phyloP scores from a whole-genome alignment of 2,888 invertebrate genomes.

The Morinoia aosen region DNA sequence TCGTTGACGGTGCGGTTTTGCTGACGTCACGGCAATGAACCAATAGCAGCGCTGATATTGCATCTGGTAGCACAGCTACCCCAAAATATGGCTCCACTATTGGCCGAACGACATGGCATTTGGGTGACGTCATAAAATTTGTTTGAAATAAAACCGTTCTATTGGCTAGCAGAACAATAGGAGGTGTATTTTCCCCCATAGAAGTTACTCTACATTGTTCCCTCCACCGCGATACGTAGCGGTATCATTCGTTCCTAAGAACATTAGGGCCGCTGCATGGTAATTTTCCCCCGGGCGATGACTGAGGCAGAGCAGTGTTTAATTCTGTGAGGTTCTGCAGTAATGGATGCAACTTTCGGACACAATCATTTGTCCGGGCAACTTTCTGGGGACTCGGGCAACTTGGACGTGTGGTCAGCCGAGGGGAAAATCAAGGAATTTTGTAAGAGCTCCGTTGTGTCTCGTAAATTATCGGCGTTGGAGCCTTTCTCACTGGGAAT shows the following conservation, averaged over 20 bases:
- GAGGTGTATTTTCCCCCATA: too few relatives aligned
- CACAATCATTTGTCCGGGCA: conserved; percentile 46
- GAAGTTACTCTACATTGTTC: too few relatives aligned
- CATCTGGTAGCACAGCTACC: too few relatives aligned
- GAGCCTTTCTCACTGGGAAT: background rate
- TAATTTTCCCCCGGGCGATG: conserved; percentile 21
- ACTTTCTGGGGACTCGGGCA: conserved; percentile 29
- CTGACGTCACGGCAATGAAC: too few relatives aligned
- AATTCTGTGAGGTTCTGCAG: conserved; percentile 21
- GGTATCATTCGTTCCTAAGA: background rate
- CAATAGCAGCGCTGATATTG: too few relatives aligned
- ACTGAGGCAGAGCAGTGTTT: conserved; percentile 39
- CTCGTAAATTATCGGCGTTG: background rate
- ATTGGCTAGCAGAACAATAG: too few relatives aligned
- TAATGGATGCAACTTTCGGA: conserved; percentile 50
- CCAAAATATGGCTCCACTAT: too few relatives aligned
- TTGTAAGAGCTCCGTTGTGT: background rate
- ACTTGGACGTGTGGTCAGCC: conserved; percentile 48
- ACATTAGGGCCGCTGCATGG: background rate
- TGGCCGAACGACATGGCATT: too few relatives aligned
- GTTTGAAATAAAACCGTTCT: too few relatives aligned
- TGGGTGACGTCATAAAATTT: too few relatives aligned
- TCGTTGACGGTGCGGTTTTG: too few relatives aligned
- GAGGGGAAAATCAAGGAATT: conserved; percentile 42
- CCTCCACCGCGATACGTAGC: background rate